These are phyloP conservation scores for Rhagonycha fulva DNA, from an alignment of 2,888 invertebrate species.

Conservation along the genomic window DNA sequence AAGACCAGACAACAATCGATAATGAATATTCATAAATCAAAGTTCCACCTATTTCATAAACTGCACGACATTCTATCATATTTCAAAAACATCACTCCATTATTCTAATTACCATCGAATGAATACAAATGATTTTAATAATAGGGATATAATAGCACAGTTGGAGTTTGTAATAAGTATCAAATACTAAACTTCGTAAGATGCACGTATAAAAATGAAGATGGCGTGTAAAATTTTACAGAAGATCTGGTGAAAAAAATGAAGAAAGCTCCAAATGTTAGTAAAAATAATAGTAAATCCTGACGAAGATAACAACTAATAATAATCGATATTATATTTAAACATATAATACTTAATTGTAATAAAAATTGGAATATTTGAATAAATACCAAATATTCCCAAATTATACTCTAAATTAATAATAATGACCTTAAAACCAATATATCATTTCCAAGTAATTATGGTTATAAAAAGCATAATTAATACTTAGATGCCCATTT, in stretches of 20 bases:
- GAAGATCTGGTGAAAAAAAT: not conserved
- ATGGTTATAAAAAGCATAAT: constrained; percentile 42
- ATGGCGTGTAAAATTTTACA: not conserved
- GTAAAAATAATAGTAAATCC: not conserved
- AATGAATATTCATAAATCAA: constrained; percentile 50
- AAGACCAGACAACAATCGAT: constrained; percentile 41
- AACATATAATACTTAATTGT: not conserved
- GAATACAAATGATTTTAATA: constrained; percentile 51
- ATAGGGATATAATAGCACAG: not conserved
- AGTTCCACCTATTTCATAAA: constrained; percentile 49
- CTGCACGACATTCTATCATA: constrained; percentile 53
- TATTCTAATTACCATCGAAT: constrained; percentile 52
- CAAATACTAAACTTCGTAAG: not conserved
- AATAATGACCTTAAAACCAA: constrained; percentile 34
- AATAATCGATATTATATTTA: not conserved
- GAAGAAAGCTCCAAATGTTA: not conserved
- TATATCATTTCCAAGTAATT: constrained; percentile 42
- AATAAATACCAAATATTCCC: constrained; percentile 13
- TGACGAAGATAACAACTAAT: not conserved
- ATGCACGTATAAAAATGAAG: not conserved
- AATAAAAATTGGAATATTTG: not conserved
- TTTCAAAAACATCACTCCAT: constrained; percentile 54
- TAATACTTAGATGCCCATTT: constrained; percentile 36
- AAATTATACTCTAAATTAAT: constrained; percentile 32
- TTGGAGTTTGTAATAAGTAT: not conserved